Evolutionary conservation across 2,888 invertebrate species (phyloP).

Genomic region (Caenorhabditis panamensis): DNA sequence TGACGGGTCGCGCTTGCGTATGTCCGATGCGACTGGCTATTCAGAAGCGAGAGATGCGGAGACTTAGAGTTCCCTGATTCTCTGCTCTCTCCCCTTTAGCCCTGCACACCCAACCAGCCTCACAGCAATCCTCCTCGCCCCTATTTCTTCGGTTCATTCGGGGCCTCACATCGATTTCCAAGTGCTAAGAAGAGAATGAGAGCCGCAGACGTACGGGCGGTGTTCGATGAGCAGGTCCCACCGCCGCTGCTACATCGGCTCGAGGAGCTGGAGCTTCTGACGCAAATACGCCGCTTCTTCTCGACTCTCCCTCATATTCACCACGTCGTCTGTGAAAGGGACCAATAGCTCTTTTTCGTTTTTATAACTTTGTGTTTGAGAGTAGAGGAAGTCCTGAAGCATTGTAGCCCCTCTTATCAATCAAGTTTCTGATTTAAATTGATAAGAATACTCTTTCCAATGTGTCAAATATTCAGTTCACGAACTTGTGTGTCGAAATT

Average conservation of each 20-base stretch:
- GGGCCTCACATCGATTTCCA: slow-evolving; percentile 27
- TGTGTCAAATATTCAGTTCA: no score
- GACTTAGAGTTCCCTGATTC: slow-evolving; percentile 15
- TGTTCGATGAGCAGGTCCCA: slow-evolving; percentile 47
- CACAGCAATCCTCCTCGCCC: slow-evolving; percentile 32
- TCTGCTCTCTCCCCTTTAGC: neutral
- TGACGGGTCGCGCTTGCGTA: slow-evolving; percentile 36
- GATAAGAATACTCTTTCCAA: no score
- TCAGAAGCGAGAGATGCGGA: slow-evolving; percentile 27
- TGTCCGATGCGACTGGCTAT: slow-evolving; percentile 47
- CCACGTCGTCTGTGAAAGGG: slow-evolving; percentile 16
- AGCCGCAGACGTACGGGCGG: slow-evolving; percentile 28
- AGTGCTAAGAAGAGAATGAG: neutral
- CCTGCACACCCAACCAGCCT: slow-evolving; percentile 24
- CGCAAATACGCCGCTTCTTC: slow-evolving; percentile 38
- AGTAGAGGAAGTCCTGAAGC: no score
- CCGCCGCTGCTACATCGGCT: slow-evolving; percentile 15
- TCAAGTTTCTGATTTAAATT: no score
- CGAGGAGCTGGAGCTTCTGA: slow-evolving; percentile 21
- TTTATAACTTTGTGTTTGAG: neutral
- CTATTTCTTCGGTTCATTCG: slow-evolving; percentile 22
- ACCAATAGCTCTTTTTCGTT: slow-evolving; percentile 2
- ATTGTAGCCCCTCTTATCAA: no score
- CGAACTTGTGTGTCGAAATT: no score
- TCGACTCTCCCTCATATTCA: slow-evolving; percentile 16